These are phyloP conservation scores for Eucera pruinosa DNA, from an alignment of 2,888 invertebrate genomes.

Conservation along the genomic window DNA sequence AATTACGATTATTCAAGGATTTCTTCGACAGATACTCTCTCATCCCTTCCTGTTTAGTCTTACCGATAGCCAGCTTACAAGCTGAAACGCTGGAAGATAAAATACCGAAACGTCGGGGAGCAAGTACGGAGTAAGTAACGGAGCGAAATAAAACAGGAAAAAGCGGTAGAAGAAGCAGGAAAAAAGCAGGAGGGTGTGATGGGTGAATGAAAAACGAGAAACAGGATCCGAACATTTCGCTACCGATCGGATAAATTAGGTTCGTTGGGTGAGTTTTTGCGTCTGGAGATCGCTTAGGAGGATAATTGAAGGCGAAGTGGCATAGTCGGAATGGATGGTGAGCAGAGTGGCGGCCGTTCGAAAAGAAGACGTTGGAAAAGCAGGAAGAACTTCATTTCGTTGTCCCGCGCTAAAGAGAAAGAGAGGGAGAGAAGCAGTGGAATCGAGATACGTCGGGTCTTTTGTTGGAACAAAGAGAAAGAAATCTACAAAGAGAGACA, in stretches of 20 bases:
- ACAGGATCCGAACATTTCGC: slow-evolving; percentile 55
- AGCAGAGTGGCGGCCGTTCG: slow-evolving; percentile 37
- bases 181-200: neutral
- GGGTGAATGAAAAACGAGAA: neutral
- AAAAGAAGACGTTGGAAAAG: slow-evolving; percentile 40
- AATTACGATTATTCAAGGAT: too few relatives aligned
- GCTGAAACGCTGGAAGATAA: neutral
- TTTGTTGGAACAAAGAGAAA: slow-evolving; percentile 34
- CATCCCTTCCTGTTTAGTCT: too few relatives aligned
- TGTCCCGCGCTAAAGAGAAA: neutral
- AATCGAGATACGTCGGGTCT: slow-evolving; percentile 59
- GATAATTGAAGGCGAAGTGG: slow-evolving; percentile 73
- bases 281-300: slow-evolving; percentile 59
- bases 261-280: slow-evolving; percentile 54
- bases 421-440: slow-evolving; percentile 32
- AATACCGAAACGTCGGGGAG: slow-evolving; percentile 5
- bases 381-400: slow-evolving; percentile 69
- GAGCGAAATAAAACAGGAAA: neutral
- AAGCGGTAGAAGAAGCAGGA: too few relatives aligned
- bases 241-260: slow-evolving; percentile 69
- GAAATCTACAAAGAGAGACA: neutral
- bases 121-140: neutral
- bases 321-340: slow-evolving; percentile 49
- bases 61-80: too few relatives aligned
- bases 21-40: too few relatives aligned